Percentiles rank a stretch among this genome's conserved stretches.
These are phyloP conservation scores for Antheraea pernyi DNA, from an alignment of 1,140 invertebrate genomes.

Conservation along the genomic window DNA sequence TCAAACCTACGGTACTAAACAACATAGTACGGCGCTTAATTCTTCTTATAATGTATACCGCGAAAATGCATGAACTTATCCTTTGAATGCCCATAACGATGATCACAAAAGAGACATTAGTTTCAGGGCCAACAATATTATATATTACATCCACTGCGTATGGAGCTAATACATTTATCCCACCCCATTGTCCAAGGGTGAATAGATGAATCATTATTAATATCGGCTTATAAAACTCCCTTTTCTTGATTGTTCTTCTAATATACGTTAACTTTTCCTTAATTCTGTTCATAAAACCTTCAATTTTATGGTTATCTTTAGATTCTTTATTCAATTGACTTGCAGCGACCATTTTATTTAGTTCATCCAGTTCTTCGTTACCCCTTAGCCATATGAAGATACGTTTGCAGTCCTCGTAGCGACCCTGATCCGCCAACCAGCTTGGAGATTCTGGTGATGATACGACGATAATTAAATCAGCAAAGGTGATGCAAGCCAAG, in stretches of 20 bases:
- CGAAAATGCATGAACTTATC: slow-evolving; percentile 42
- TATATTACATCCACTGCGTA: slow-evolving; percentile 45
- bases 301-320: slow-evolving; percentile 25
- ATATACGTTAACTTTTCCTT: slow-evolving; percentile 34
- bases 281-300: slow-evolving; percentile 29
- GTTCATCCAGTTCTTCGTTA: slow-evolving; percentile 41
- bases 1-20: slow-evolving; percentile 35
- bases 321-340: slow-evolving; percentile 28
- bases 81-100: slow-evolving; percentile 44
- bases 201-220: slow-evolving; percentile 54
- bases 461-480: slow-evolving; percentile 36
- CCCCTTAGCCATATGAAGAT: slow-evolving; percentile 45
- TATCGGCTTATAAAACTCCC: slow-evolving; percentile 53
- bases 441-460: slow-evolving; percentile 46
- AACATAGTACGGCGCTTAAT: slow-evolving; percentile 45
- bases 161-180: slow-evolving; percentile 42
- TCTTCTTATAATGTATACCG: slow-evolving; percentile 47
- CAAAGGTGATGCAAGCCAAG: slow-evolving; percentile 31
- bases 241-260: slow-evolving; percentile 35
- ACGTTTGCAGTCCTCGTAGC: slow-evolving; percentile 36
- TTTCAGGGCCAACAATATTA: slow-evolving; percentile 26
- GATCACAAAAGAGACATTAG: slow-evolving; percentile 36
- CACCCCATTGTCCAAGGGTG: slow-evolving; percentile 44
- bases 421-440: slow-evolving; percentile 40
- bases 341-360: slow-evolving; percentile 41